A percentile compares a stretch with the other conserved stretches of the same genome.
Evolutionary conservation across 2,113 vertebrate species (phyloP).

Genomic region (Herpetotheres cachinnans): DNA sequence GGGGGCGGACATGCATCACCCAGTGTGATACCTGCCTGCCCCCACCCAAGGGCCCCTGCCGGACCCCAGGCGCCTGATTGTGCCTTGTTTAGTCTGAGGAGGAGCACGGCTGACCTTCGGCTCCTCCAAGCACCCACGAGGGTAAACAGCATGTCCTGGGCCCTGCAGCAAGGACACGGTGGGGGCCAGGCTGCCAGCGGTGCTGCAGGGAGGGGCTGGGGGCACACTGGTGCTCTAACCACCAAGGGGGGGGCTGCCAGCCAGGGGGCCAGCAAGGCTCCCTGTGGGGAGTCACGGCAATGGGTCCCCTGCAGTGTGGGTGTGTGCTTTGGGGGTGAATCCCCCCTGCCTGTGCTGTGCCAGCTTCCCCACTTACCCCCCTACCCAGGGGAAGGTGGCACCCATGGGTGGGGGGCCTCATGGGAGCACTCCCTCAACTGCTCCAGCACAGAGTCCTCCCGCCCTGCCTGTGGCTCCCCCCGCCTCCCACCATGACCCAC

Average conservation of each 20-base stretch:
- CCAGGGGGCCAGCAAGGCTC: neutral
- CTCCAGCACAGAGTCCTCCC: neutral
- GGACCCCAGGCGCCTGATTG: fast-evolving
- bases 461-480: neutral
- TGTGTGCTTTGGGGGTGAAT: neutral
- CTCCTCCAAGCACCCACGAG: neutral
- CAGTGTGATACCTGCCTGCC: fast-evolving
- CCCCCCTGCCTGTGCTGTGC: too few species aligned
- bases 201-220: fast-evolving
- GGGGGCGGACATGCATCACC: fast-evolving
- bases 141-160: neutral
- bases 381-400: neutral
- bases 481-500: neutral
- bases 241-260: neutral
- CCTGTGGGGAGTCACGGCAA: fast-evolving
- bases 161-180: neutral
- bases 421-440: too few species aligned
- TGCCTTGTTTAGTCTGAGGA: constrained; percentile 26
- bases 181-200: neutral
- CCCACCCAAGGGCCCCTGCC: neutral
- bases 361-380: neutral
- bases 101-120: neutral
- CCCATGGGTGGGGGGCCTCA: neutral
- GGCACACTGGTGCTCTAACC: fast-evolving
- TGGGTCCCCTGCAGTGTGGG: neutral